These are phyloP conservation scores for Camponotus vicinus DNA, from an alignment of 1,140 invertebrate genomes.

Conservation along the genomic window DNA sequence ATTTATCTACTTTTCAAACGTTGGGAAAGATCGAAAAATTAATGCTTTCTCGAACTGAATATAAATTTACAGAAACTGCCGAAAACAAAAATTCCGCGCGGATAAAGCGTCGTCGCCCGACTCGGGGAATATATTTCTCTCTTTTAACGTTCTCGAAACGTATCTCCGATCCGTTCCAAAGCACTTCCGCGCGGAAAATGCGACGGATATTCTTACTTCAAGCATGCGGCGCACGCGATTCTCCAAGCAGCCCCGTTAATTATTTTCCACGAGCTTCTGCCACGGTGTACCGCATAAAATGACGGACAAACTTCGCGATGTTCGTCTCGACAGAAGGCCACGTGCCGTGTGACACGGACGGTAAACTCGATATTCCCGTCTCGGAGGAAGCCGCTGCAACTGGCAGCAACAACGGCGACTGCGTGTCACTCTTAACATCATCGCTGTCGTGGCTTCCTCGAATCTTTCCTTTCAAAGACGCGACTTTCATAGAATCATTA, in stretches of 20 bases:
- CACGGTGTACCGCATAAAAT: slow-evolving; percentile 27
- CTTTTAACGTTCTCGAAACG: not conserved
- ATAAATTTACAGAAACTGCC: not conserved
- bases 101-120: not conserved
- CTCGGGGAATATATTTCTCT: not conserved
- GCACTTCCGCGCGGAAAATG: slow-evolving; percentile 3
- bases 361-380: slow-evolving; percentile 69
- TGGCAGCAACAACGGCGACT: slow-evolving; percentile 50
- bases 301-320: slow-evolving; percentile 66
- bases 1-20: slow-evolving; percentile 7
- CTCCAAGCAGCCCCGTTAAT: slow-evolving; percentile 57
- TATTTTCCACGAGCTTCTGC: slow-evolving; percentile 55
- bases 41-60: slow-evolving; percentile 2
- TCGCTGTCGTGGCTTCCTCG: slow-evolving; percentile 14
- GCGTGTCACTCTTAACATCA: slow-evolving; percentile 45
- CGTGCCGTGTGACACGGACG: slow-evolving; percentile 49
- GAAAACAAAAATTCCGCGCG: slow-evolving; percentile 29
- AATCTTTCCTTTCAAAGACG: slow-evolving; percentile 40
- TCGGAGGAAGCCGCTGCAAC: slow-evolving; percentile 44
- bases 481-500: slow-evolving; percentile 40
- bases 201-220: slow-evolving; percentile 50
- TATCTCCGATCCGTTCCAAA: slow-evolving; percentile 1
- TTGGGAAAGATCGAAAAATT: not conserved
- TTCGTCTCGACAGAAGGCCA: slow-evolving; percentile 58
- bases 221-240: slow-evolving; percentile 38